Conservation (phyloP, 2,797 vertebrate genomes). For the Microctenopoma steveboyesi region DNA sequence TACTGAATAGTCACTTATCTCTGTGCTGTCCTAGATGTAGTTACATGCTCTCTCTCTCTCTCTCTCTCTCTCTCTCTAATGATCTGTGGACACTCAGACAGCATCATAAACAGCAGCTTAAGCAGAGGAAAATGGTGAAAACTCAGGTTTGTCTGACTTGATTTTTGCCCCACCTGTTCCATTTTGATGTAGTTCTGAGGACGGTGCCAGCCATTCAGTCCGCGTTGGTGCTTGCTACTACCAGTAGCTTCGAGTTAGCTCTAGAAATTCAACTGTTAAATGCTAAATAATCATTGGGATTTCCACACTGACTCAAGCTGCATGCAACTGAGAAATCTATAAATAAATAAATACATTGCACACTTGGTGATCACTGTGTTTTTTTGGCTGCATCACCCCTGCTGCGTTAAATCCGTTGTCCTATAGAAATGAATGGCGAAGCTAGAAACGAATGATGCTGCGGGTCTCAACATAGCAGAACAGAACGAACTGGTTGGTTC, state of each 20-base stretch:
- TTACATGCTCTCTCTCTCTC: not conserved
- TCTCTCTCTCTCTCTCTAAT: not conserved
- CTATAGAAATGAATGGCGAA: conserved; percentile 17
- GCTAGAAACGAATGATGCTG: conserved; percentile 41
- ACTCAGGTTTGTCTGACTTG: not conserved
- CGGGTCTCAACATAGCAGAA: conserved; percentile 31
- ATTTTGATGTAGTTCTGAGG: conserved; percentile 8
- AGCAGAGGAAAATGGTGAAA: not conserved
- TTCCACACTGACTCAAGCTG: conserved; percentile 8
- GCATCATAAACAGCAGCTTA: not conserved
- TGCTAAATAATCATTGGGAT: conserved; percentile 18
- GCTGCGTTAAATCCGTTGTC: conserved; percentile 4
- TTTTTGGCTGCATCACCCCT: not conserved
- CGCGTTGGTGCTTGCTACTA: conserved; percentile 6
- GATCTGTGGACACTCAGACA: not conserved
- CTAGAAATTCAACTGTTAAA: conserved; percentile 19
- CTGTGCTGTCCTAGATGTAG: not conserved
- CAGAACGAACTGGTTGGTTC: conserved; percentile 51
- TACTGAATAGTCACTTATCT: too few species aligned
- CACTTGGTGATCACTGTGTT: not conserved
- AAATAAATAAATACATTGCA: not conserved
- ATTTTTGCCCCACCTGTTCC: not conserved
- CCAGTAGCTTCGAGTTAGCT: conserved; percentile 12
- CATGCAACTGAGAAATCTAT: not conserved
- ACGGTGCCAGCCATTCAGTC: conserved; percentile 6